Percentiles rank a stretch among this genome's conserved stretches.
Conservation (phyloP, 2,888 invertebrate genomes). For the Dryocosmus kuriphilus region DNA sequence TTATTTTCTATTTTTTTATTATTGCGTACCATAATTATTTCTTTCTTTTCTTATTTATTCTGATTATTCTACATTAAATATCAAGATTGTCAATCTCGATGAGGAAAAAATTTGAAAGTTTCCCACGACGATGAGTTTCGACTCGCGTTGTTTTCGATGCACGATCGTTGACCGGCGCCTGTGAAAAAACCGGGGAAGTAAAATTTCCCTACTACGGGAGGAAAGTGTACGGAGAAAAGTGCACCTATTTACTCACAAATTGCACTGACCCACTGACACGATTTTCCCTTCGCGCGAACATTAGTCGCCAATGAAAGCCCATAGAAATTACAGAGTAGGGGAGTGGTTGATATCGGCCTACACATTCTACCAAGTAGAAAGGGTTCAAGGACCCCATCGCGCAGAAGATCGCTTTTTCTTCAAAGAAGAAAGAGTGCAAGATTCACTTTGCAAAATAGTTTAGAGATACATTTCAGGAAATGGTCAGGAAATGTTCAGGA, state of each 20-base stretch:
- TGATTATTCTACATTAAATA: neutral
- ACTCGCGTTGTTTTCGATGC: constrained; percentile 18
- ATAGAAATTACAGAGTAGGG: constrained; percentile 57
- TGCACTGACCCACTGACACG: constrained; percentile 64
- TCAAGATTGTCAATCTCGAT: neutral
- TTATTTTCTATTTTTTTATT: too few relatives aligned
- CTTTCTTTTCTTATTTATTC: too few relatives aligned
- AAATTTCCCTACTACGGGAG: constrained; percentile 60
- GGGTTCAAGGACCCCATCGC: constrained; percentile 52
- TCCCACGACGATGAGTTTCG: neutral
- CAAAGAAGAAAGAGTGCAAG: constrained; percentile 44
- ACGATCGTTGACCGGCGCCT: constrained; percentile 42
- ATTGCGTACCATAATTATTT: too few relatives aligned
- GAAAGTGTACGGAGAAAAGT: constrained; percentile 63
- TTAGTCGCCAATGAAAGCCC: constrained; percentile 62
- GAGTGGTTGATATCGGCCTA: constrained; percentile 49
- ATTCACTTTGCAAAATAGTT: constrained; percentile 22
- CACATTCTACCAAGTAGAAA: constrained; percentile 45
- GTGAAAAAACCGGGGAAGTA: constrained; percentile 56
- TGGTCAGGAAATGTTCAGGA: too few relatives aligned
- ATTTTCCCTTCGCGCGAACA: constrained; percentile 65
- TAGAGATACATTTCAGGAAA: too few relatives aligned
- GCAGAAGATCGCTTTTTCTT: constrained; percentile 18
- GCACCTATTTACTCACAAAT: constrained; percentile 62
- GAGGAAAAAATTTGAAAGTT: neutral